Evolutionary conservation across 2,888 invertebrate species (phyloP).

Genomic region (Pelosia muscerda): DNA sequence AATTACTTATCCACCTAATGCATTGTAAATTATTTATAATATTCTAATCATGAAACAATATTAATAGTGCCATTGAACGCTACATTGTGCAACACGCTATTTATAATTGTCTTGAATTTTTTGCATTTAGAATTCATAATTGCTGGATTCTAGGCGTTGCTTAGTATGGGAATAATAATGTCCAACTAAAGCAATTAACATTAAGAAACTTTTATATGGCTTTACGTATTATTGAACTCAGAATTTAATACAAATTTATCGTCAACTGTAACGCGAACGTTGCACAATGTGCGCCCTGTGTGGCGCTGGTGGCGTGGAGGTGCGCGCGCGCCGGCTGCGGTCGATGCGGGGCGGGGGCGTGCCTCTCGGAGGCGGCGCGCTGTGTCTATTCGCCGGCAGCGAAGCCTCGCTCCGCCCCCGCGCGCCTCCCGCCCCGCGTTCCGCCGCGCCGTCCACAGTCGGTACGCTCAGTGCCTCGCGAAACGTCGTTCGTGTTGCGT

Average conservation of each 20-base stretch:
- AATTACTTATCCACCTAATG: background rate
- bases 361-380: conserved; percentile 53
- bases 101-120: conserved; percentile 10
- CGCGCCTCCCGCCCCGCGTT: conserved; percentile 59
- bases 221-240: conserved; percentile 40
- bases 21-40: background rate
- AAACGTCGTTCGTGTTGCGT: conserved; percentile 70
- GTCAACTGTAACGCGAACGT: conserved; percentile 47
- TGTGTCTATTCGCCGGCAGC: conserved; percentile 54
- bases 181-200: conserved; percentile 23
- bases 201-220: conserved; percentile 39
- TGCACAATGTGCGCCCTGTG: conserved; percentile 32
- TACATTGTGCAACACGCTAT: conserved; percentile 15
- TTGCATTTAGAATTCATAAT: background rate
- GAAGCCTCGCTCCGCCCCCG: conserved; percentile 65
- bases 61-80: background rate
- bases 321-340: conserved; percentile 42
- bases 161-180: conserved; percentile 7
- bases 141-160: background rate
- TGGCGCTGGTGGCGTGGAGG: conserved; percentile 23
- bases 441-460: conserved; percentile 60
- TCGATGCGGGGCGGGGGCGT: conserved; percentile 46
- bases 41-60: conserved; percentile 6
- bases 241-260: conserved; percentile 52
- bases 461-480: conserved; percentile 76